Base-by-base conservation (phyloP, 2,888 invertebrate species). In the Caenorhabditis drosophilae region DNA sequence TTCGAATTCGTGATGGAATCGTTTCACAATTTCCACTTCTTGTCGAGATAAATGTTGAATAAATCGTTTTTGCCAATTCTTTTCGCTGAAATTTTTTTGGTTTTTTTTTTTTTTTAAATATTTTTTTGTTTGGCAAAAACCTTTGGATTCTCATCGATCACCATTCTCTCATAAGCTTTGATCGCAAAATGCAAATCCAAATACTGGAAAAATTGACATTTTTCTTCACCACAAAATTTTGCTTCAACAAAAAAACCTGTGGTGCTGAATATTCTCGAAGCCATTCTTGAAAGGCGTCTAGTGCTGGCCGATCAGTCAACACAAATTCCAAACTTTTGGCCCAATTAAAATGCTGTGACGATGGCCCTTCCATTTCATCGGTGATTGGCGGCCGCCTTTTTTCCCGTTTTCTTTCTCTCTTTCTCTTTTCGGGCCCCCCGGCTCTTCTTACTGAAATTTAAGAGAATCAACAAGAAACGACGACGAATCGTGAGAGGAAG, bases 151-250 rank as follows among this genome's bases (percentile, higher is more conserved):
- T 57, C 51, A 23, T 68, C 61, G 34, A 54, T 50, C 27, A 62
- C 64, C 77, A 77, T 76, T 35, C 70, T 54, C 26, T 69, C 72
- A 56, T 68, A 78, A 16, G 80, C 78, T 38, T 74, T 44, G 15
- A 78, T 73, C 7, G 79, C 76, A 46, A 77, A 79, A 50, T 80
- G 72, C 35, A 79, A 62, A 15, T 75, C 66, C 34, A 79, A 56
- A 16, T 79, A 76, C 55, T 80, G 72, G n/a, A n/a, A n/a, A n/a
- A n/a, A n/a, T n/a, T n/a, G n/a, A n/a, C n/a, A n/a, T n/a, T n/a
- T n/a, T n/a, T n/a, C n/a, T n/a, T n/a, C n/a, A n/a, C n/a, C n/a
- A n/a, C n/a, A n/a, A n/a, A n/a, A n/a, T n/a, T n/a, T n/a, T n/a
- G n/a, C n/a, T n/a, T n/a, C n/a, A n/a, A n/a, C n/a, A n/a, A n/a